phyloP scores from a whole-genome alignment of 2,888 invertebrate species.

The Argyresthia goedartella region DNA sequence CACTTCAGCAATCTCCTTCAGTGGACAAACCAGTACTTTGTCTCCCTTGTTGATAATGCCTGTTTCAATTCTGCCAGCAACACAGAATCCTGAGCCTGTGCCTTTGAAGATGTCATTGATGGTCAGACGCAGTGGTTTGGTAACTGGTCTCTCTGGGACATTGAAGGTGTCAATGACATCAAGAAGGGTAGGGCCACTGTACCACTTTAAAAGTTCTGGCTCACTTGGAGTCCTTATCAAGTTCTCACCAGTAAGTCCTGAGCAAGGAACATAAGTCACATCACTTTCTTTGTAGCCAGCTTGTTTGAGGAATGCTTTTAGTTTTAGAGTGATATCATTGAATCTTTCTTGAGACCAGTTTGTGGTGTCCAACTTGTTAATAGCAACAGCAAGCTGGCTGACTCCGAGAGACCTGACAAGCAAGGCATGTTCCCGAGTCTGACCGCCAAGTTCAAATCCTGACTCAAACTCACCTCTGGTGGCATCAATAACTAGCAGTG shows the following conservation, averaged over 20 bases:
- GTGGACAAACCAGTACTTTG: constrained; percentile 88
- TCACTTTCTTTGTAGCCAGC: constrained; percentile 92
- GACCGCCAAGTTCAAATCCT: constrained; percentile 97
- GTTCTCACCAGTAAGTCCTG: constrained; percentile 97
- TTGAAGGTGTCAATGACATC: constrained; percentile 90
- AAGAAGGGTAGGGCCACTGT: constrained; percentile 86
- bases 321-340: constrained; percentile 86
- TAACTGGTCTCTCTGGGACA: constrained; percentile 87
- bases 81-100: constrained; percentile 89
- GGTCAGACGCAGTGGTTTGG: constrained; percentile 92
- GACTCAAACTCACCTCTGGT: constrained; percentile 98
- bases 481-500: constrained; percentile 95
- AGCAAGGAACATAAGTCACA: constrained; percentile 93
- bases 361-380: constrained; percentile 98
- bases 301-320: constrained; percentile 87
- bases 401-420: constrained; percentile 92
- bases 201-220: constrained; percentile 77
- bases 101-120: constrained; percentile 96
- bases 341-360: constrained; percentile 94
- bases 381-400: constrained; percentile 91
- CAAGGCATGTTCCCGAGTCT: constrained; percentile 97
- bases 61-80: constrained; percentile 92
- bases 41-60: constrained; percentile 90
- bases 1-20: constrained; percentile 84
- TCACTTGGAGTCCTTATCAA: constrained; percentile 77